phyloP scores from a whole-genome alignment of 2,113 vertebrate genomes.

The Gallinago media region DNA sequence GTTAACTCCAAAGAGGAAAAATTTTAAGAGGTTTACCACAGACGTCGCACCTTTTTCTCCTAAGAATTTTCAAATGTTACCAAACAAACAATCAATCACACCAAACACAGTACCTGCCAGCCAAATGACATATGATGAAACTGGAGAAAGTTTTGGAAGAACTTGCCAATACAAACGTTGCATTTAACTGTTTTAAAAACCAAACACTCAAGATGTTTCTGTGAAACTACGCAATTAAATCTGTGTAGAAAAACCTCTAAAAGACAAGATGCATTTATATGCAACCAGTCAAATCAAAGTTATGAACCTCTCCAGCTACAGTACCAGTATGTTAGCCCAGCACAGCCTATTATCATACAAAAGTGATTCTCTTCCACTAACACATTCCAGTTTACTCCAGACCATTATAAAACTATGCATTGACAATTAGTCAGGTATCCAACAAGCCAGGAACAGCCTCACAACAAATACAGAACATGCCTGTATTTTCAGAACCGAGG shows the following conservation, averaged over 20 bases:
- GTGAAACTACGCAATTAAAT: background rate
- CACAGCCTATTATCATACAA: background rate
- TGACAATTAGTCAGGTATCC: background rate
- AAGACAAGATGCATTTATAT: background rate
- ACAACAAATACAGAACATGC: background rate
- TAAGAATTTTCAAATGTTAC: background rate
- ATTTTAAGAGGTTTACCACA: background rate
- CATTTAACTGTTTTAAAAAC: background rate
- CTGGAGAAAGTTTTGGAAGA: background rate
- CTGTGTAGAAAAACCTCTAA: background rate
- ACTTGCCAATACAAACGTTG: background rate
- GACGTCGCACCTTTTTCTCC: background rate
- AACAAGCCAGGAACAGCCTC: background rate
- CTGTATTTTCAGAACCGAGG: background rate
- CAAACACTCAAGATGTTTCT: background rate
- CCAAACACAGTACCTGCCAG: background rate
- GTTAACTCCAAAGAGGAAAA: background rate
- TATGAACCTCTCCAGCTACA: background rate
- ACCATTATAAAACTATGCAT: background rate
- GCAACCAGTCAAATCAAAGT: background rate
- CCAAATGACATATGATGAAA: background rate
- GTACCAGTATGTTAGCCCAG: background rate
- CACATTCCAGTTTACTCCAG: background rate
- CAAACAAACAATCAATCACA: background rate
- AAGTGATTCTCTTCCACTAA: background rate